A percentile compares a stretch with the other conserved stretches of the same genome.
Evolutionary conservation across 2,113 vertebrate species (phyloP).

Genomic region (Agelaius phoeniceus): DNA sequence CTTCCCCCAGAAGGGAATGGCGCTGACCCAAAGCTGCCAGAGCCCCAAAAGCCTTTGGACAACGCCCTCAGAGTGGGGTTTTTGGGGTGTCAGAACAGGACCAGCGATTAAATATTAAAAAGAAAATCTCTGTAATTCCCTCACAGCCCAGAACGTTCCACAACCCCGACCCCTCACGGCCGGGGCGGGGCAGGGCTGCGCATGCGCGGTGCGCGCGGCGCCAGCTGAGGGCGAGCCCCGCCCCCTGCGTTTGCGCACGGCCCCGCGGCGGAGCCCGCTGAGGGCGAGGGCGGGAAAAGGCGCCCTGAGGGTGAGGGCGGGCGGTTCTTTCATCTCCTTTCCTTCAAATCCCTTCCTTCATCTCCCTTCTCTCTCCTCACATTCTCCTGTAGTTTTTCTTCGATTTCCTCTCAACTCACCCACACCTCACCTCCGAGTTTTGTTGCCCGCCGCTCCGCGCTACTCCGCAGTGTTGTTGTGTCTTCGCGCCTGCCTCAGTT

Average conservation of each 20-base stretch:
- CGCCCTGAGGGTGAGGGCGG: accelerated
- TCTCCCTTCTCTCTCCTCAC: accelerated
- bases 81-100: no score
- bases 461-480: accelerated
- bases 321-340: accelerated
- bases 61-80: no score
- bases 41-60: no score
- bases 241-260: not conserved
- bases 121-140: no score
- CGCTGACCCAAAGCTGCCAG: no score
- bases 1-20: no score
- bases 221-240: not conserved
- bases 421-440: not conserved
- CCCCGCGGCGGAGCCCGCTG: not conserved
- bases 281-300: not conserved
- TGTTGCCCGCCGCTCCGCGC: not conserved
- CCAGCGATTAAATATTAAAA: no score
- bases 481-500: not conserved
- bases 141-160: no score
- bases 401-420: no score
- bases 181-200: no score
- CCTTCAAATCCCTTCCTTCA: accelerated
- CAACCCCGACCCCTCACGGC: no score
- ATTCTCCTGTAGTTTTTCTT: accelerated
- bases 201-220: no score